Evolutionary conservation across 1,140 invertebrate genomes (phyloP), one percentile per base, ranked within the genome.

Genomic region (Agrypnia vestita): DNA sequence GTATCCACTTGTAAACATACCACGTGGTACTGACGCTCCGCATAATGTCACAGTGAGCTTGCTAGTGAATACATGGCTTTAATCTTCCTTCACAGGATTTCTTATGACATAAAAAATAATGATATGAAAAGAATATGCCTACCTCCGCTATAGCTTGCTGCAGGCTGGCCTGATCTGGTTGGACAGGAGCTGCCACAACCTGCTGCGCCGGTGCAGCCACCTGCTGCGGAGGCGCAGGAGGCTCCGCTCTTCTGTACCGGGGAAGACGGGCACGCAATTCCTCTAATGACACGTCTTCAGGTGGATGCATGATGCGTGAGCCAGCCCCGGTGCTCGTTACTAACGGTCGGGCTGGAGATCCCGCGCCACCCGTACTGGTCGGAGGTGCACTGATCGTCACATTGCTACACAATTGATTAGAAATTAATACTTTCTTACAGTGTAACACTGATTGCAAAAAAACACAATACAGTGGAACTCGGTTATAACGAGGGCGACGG

Each of bases 301-400:
- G 93, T 25, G 97, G 97, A 88, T 99, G 97, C 84, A 98, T 94
- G 72, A 98, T 97, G 90, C 96, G 96, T 86, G 96, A 96, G 17
- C 95, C 94, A 35, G 96, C 94, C 74, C 95, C 94, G 77, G 95
- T 95, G 11, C 94, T 93, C 43, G 93, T 93, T 13, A 96, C 95
- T 43, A 95, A 91, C 80, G 93, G 92, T 46, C 93, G 92, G 90
- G 93, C 96, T 72, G 92, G 92, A 84, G 88, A 90, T 84, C 81
- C 90, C 85, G 69, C 87, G 84, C 84, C 90, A 83, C 78, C 88
- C 77, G 85, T 89, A 51, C 91, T 90, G 64, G 92, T 93, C 1
- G 93, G 93, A 56, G 93, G 93, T 78, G 93, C 93, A 86, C 92
- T 93, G 86, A 93, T 93, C 81, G 93, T 93, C 35, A 92, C 93